Evolutionary conservation across 2,888 invertebrate genomes (phyloP).

Genomic region (Harpalus rubripes): DNA sequence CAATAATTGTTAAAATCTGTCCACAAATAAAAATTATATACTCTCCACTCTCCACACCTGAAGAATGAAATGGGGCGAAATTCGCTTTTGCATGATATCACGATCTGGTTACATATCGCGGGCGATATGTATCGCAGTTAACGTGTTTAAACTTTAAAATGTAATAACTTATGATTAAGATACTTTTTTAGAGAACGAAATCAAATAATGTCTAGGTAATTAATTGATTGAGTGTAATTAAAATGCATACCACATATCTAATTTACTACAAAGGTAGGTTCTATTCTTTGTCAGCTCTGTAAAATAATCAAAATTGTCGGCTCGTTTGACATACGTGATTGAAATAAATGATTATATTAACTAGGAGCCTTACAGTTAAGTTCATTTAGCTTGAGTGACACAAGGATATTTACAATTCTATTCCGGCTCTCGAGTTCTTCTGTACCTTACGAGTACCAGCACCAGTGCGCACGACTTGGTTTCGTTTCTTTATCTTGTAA

Average conservation of each 20-base stretch:
- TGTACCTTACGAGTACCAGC: no score
- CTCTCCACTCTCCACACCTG: no score
- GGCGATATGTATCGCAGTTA: no score
- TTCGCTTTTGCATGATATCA: no score
- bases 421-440: background rate
- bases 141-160: no score
- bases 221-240: slow-evolving; percentile 18
- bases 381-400: slow-evolving; percentile 36
- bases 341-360: slow-evolving; percentile 52
- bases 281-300: slow-evolving; percentile 38
- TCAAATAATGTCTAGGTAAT: background rate
- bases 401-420: slow-evolving; percentile 29
- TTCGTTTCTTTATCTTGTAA: slow-evolving; percentile 2
- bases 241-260: slow-evolving; percentile 34
- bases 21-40: no score
- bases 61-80: no score
- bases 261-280: slow-evolving; percentile 17
- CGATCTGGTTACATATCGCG: no score
- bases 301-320: slow-evolving; percentile 51
- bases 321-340: slow-evolving; percentile 50
- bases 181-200: no score
- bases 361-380: slow-evolving; percentile 36
- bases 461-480: background rate
- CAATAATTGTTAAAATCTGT: no score
- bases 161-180: no score